Evolutionary conservation across 2,888 invertebrate species (phyloP), one percentile per base, ranked within the genome.

Genomic region (Diarsia rubi): DNA sequence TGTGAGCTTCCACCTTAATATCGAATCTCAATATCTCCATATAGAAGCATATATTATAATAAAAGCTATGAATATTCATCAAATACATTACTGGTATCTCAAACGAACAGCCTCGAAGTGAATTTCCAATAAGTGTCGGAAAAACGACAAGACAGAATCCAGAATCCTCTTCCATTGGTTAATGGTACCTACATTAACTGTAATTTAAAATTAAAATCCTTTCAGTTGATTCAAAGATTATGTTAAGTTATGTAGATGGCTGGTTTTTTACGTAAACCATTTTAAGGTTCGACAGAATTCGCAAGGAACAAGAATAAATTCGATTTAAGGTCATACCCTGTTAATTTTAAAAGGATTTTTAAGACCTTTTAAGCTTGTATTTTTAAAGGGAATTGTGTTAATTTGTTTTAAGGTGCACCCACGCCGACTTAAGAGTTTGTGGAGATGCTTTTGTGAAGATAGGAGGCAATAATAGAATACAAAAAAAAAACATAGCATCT

Each of bases 181-280:
- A 91, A 91, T 88, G 89, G 90, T 86, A 86, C n/a, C n/a, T n/a
- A n/a, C 91, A 90, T 92, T 92, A 89, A 88, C 84, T 88, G 87
- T 88, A 91, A 95, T 95, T 95, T 95, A 91, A 95, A 94, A 94
- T 95, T 94, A 94, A 95, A 95, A 95, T 94, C 91, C 88, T 88
- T 92, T 92, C 92, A 94, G 93, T 94, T 93, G 90, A 94, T 94
- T 93, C 92, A 92, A 92, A 95, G 93, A 93, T 93, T 94, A 95
- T 95, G 95, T 88, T 92, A 95, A 95, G 88, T 92, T 93, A 95
- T 96, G 94, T 89, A 94, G 92, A 95, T 95, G 89, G 89, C 88
- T 89, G 91, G 91, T 94, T 94, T 93, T 93, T 92, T 91, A 87
- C 86, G 75, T 85, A 86, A 88, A 89, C 90, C 89, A 89, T 90